Base-by-base conservation (phyloP, 2,113 vertebrate genomes). In the Athene cunicularia region DNA sequence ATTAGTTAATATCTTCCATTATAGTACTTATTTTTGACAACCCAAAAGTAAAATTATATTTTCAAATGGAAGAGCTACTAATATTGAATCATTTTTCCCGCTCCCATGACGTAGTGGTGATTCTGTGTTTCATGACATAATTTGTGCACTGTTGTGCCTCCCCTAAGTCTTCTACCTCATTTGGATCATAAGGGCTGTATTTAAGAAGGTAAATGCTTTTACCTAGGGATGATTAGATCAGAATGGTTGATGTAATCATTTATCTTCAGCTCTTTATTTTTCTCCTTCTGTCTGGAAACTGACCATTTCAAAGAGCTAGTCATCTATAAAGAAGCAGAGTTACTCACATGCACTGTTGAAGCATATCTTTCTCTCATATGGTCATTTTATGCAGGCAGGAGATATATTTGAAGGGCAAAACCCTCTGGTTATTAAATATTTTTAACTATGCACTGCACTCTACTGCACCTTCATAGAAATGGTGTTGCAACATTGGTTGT, bases 351-450 rank as follows among this genome's bases (percentile, higher is more conserved):
- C 39, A 55, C 79, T 80, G 37, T 8, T 80, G 86, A 90, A 95
- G 66, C 41, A 41, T 27, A 86, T 45, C 37, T 94, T 90, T 83
- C 55, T 66, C 72, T 91, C 92, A 94, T 77, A 83, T 80, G 62
- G 32, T 88, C 64, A 83, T 93, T 96, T 95, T 81, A 72, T 79
- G 81, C n/a, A 87, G 59, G 52, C 86, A 83, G 86, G 60, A 91
- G 62, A 84, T 76, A 79, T 82, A 75, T 91, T 84, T 90, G 88
- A 97, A 96, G 37, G 82, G 50, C 72, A 66, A 86, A 92, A 77
- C 52, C 30, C 43, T 59, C 70, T 87, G 84, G 47, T 22, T 88
- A 35, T 62, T 63, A 49, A 77, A 87, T 75, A 73, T 77, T 88
- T 91, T 88, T 86, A 89, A 82, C 59, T 66, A 39, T 37, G 32